Percentiles rank a stretch among this genome's conserved stretches.
Evolutionary conservation across 1,140 invertebrate genomes (phyloP).

Genomic region (Philopotamus ludificatus): DNA sequence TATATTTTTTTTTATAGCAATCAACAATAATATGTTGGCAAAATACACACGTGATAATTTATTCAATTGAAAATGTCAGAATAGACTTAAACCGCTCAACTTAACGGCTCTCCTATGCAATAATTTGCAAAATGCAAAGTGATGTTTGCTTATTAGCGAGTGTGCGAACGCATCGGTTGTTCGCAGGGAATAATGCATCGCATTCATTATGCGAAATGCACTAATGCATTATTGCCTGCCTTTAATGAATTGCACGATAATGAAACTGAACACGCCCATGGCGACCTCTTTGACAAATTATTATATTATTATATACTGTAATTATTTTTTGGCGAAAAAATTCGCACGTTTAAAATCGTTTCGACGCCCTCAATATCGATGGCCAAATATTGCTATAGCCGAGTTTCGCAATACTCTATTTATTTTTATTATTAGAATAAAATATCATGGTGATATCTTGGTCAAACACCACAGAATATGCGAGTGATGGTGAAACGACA

Average conservation of each 20-base stretch:
- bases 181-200: constrained; percentile 22
- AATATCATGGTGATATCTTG: background rate
- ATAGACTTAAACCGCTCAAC: background rate
- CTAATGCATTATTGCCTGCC: constrained; percentile 16
- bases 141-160: constrained; percentile 27
- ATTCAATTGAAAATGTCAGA: background rate
- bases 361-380: no score
- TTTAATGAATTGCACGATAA: constrained; percentile 25
- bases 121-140: constrained; percentile 26
- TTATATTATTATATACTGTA: no score
- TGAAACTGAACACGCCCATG: no score
- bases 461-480: background rate
- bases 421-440: no score
- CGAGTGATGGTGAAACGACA: background rate
- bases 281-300: no score
- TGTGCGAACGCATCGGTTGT: constrained; percentile 28
- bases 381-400: no score
- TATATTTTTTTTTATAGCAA: no score
- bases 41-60: background rate
- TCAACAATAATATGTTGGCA: background rate
- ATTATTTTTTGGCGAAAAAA: no score
- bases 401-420: no score
- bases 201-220: constrained; percentile 13
- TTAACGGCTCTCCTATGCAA: background rate
- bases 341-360: no score